phyloP scores from a whole-genome alignment of 2,888 invertebrate genomes.

The Eretmocerus hayati region DNA sequence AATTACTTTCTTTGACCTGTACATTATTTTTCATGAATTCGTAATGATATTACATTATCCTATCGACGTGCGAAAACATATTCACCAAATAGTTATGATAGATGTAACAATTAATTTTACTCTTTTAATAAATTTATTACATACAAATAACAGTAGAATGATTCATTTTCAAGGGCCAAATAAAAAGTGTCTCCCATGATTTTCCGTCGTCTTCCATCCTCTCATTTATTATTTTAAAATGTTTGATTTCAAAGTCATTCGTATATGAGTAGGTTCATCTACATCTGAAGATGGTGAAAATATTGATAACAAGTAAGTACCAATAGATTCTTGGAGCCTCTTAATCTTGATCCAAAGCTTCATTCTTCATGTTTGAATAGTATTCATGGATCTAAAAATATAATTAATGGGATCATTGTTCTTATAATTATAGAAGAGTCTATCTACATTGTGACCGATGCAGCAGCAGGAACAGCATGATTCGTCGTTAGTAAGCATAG shows the following conservation, averaged over 20 bases:
- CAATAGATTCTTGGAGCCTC: neutral
- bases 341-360: neutral
- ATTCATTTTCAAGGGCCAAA: neutral
- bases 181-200: too few species aligned
- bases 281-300: neutral
- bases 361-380: neutral
- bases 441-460: conserved; percentile 2
- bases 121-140: conserved; percentile 19
- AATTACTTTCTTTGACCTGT: conserved; percentile 22
- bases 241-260: neutral
- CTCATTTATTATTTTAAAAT: neutral
- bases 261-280: neutral
- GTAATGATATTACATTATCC: conserved; percentile 13
- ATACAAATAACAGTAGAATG: neutral
- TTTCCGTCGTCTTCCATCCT: too few species aligned
- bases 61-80: conserved; percentile 10
- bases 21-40: conserved; percentile 9
- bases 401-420: conserved; percentile 1
- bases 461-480: conserved; percentile 12
- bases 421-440: conserved; percentile 2
- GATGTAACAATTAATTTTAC: conserved; percentile 13
- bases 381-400: conserved; percentile 19
- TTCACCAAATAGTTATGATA: conserved; percentile 20
- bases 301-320: conserved; percentile 14
- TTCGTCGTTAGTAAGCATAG: neutral